Base-by-base conservation (phyloP, 2,797 vertebrate species). In the Semaprochilodus insignis region DNA sequence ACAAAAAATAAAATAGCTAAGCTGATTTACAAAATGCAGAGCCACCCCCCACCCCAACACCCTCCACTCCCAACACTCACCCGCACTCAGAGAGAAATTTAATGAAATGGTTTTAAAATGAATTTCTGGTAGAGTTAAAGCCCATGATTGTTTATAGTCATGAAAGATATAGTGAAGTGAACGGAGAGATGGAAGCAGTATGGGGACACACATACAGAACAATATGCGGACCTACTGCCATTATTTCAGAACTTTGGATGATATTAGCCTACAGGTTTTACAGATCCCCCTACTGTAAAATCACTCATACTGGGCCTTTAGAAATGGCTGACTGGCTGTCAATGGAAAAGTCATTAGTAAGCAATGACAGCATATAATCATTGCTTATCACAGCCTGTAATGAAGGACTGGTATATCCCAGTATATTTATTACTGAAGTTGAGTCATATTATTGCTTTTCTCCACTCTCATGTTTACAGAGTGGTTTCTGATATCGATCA, bases 401-500 rank as follows among this genome's bases (percentile, higher is more conserved):
- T 67, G 27, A 67, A 60, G 23, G 54, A 51, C 23, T 66, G 36
- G 8, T 83, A 65, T 57, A 48, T 57, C 7, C 27, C 34, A n/a
- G n/a, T 57, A 52, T 23, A 74, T 27, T 63, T 77, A 66, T 57
- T 31, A 54, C 59, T 83, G 48, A 59, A 57, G 51, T 78, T 57
- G 36, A 23, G 72, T 63, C 36, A 59, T 74, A 59, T 65, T 55
- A 23, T 27, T 74, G 62, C 76, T 79, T 34, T 76, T 44, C n/a
- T 36, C 55, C 14, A 65, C 3, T 51, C 60, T 77, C 70, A 25
- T 60, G 78, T 82, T 81, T 52, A 75, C 87, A 25, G 84, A 77
- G 83, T 87, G 83, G 84, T 82, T 48, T 31, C 71, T 78, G 54
- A 78, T 11, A 88, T 86, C 67, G 86, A 89, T 87, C 78, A 81